phyloP scores from a whole-genome alignment of 2,888 invertebrate species.

The Euphydryas editha region DNA sequence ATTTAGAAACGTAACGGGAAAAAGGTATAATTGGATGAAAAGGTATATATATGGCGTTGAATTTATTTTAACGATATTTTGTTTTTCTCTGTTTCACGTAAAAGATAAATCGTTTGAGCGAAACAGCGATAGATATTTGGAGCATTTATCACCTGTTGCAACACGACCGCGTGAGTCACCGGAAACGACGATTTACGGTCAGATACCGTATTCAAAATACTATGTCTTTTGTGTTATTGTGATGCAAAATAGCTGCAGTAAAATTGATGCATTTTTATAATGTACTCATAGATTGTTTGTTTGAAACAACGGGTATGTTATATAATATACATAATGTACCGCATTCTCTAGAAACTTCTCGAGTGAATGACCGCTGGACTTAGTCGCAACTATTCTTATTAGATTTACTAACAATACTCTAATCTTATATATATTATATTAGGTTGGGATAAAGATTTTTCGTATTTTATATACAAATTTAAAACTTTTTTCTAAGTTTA shows the following conservation, averaged over 20 bases:
- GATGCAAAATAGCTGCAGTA: not conserved
- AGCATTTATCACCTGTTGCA: slow-evolving; percentile 33
- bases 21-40: slow-evolving; percentile 31
- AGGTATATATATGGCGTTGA: slow-evolving; percentile 12
- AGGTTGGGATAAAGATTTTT: too few species aligned
- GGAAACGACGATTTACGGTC: slow-evolving; percentile 21
- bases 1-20: slow-evolving; percentile 27
- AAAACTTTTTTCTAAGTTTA: too few species aligned
- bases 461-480: too few species aligned
- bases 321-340: too few species aligned
- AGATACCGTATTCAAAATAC: slow-evolving; percentile 3
- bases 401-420: too few species aligned
- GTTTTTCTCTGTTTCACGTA: too few species aligned
- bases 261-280: not conserved
- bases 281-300: not conserved
- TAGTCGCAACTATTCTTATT: too few species aligned
- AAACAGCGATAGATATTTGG: slow-evolving; percentile 7
- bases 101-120: slow-evolving; percentile 3
- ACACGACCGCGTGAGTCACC: slow-evolving; percentile 29
- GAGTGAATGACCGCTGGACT: not conserved
- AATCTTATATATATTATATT: too few species aligned
- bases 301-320: too few species aligned
- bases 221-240: slow-evolving; percentile 6
- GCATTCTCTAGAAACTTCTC: too few species aligned
- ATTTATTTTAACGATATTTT: too few species aligned